Evolutionary conservation across 2,797 vertebrate genomes (phyloP), one percentile per base, ranked within the genome.

Genomic region (Acipenser transmontanus): DNA sequence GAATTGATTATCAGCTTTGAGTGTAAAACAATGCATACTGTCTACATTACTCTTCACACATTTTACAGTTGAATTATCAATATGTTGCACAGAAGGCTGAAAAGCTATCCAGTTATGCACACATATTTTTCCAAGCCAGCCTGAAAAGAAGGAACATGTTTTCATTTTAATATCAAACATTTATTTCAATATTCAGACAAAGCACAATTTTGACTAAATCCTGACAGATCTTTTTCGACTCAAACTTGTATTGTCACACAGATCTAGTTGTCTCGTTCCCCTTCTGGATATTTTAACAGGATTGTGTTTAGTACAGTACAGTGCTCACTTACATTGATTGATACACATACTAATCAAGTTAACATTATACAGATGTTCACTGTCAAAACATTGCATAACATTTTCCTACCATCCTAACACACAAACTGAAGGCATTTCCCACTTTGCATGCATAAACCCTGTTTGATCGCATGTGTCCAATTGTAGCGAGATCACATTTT

Each of bases 271-370:
- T 50, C 66, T 47, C 47, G 34, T 62, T 50, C 14, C 12, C 47
- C 20, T 59, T 49, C 48, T 20, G 62, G 54, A 59, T 4, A 14
- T 7, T 66, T 61, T 59, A 50, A 62, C 14, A 47, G 6, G 47
- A 51, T 87, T 84, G 88, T 88, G 81, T 88, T 72, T 86, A 86
- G 80, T 86, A 91, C 87, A 87, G 82, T 87, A 87, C 88, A 89
- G 50, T 62, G 10, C 83, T 85, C 83, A 89, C 88, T 71, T 49
- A 90, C 84, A 87, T 81, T 79, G 79, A 86, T 88, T 81, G 84
- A 81, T 89, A 88, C 86, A 69, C 54, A 88, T 81, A 81, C 82
- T 84, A 86, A 87, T 89, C 87, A 90, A 91, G 65, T 50, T 66
- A 61, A 66, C 60, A 62, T 68, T 57, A 59, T 52, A 54, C 17